These are phyloP conservation scores for Xestia xanthographa DNA, from an alignment of 2,888 invertebrate species.

Conservation along the genomic window DNA sequence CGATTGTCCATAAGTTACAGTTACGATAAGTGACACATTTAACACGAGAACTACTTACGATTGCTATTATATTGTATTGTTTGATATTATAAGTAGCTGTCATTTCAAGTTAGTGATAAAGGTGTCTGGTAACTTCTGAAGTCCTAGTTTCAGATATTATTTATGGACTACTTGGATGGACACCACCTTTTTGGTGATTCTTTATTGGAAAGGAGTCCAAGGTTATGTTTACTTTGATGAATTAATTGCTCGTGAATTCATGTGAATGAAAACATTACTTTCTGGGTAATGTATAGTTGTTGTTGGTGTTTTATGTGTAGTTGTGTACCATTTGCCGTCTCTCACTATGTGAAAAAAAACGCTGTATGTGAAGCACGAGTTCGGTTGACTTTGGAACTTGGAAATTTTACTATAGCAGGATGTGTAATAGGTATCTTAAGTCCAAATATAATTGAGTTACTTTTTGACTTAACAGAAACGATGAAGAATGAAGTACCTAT, in stretches of 20 bases:
- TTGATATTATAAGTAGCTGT: constrained; percentile 16
- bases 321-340: constrained; percentile 25
- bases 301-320: constrained; percentile 8
- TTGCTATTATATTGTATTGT: constrained; percentile 19
- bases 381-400: background rate
- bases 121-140: constrained; percentile 35
- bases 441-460: background rate
- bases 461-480: background rate
- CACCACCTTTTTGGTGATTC: background rate
- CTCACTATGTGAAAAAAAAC: too few species aligned
- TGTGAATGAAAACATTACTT: background rate
- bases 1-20: constrained; percentile 32
- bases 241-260: background rate
- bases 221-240: constrained; percentile 26
- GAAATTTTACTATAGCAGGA: background rate
- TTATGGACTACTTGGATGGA: background rate
- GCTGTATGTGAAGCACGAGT: constrained; percentile 54
- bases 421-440: background rate
- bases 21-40: constrained; percentile 48
- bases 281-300: background rate
- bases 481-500: too few species aligned
- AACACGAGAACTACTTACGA: constrained; percentile 26
- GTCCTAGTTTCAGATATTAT: constrained; percentile 29
- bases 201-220: constrained; percentile 20
- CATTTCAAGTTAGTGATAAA: constrained; percentile 15